phyloP scores from a whole-genome alignment of 2,113 vertebrate species.

The Gadus macrocephalus region DNA sequence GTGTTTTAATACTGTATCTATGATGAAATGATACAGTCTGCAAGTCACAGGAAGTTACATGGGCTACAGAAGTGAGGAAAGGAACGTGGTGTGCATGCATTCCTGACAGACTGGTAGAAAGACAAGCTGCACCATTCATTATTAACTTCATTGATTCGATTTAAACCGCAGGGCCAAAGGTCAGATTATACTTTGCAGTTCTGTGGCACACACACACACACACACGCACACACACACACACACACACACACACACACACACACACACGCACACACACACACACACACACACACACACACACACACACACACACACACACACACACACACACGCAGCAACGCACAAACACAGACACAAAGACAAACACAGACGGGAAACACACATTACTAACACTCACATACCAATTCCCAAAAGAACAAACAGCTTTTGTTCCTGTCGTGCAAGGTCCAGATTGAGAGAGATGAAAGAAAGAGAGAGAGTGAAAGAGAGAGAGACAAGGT shows the following conservation, averaged over 20 bases:
- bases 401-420: conserved; percentile 65
- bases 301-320: not conserved
- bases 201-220: not conserved
- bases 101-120: too few species aligned
- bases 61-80: too few species aligned
- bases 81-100: too few species aligned
- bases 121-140: too few species aligned
- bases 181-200: not conserved
- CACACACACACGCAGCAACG: not conserved
- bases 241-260: not conserved
- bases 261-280: conserved; percentile 4
- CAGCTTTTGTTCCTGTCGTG: conserved; percentile 72
- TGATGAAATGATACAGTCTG: too few species aligned
- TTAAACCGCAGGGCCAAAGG: not conserved
- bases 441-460: conserved; percentile 58
- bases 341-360: not conserved
- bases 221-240: conserved; percentile 5
- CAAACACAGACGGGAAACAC: conserved; percentile 2
- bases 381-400: not conserved
- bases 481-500: too few species aligned
- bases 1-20: too few species aligned
- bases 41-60: too few species aligned
- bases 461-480: conserved; percentile 2
- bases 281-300: conserved; percentile 7
- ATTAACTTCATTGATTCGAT: not conserved